Percentiles rank a stretch among this genome's conserved stretches.
These are phyloP conservation scores for Grallaria varia DNA, from an alignment of 2,113 vertebrate species.

Conservation along the genomic window DNA sequence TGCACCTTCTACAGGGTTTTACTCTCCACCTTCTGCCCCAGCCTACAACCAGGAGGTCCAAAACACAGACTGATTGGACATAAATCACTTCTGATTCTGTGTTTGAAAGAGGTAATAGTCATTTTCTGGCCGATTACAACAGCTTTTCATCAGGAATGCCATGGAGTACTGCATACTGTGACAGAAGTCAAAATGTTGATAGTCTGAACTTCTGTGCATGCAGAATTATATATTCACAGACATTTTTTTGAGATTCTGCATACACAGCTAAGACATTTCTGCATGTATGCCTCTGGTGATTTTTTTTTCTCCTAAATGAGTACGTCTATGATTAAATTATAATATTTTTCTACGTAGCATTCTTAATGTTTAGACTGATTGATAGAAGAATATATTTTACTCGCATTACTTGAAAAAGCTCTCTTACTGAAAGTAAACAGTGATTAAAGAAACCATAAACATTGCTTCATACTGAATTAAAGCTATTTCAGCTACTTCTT, in stretches of 20 bases:
- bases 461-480: slow-evolving; percentile 3
- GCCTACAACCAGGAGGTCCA: background rate
- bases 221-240: background rate
- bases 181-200: background rate
- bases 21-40: background rate
- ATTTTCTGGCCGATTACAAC: background rate
- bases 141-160: background rate
- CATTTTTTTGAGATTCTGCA: background rate
- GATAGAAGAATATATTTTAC: slow-evolving; percentile 10
- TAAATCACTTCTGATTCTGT: background rate
- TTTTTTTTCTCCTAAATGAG: background rate
- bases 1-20: background rate
- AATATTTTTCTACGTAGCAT: slow-evolving; percentile 3
- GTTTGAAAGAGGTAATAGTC: background rate
- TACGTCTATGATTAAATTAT: background rate
- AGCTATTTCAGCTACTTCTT: slow-evolving; percentile 7
- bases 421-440: slow-evolving; percentile 48
- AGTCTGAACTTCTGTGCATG: background rate
- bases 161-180: background rate
- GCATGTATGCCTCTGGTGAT: background rate
- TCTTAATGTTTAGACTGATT: slow-evolving; percentile 13
- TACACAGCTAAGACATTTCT: background rate
- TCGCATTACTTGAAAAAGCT: slow-evolving; percentile 14
- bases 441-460: slow-evolving; percentile 45
- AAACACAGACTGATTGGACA: background rate